These are phyloP conservation scores for Thelaira solivaga DNA, from an alignment of 2,888 invertebrate species.

Conservation along the genomic window DNA sequence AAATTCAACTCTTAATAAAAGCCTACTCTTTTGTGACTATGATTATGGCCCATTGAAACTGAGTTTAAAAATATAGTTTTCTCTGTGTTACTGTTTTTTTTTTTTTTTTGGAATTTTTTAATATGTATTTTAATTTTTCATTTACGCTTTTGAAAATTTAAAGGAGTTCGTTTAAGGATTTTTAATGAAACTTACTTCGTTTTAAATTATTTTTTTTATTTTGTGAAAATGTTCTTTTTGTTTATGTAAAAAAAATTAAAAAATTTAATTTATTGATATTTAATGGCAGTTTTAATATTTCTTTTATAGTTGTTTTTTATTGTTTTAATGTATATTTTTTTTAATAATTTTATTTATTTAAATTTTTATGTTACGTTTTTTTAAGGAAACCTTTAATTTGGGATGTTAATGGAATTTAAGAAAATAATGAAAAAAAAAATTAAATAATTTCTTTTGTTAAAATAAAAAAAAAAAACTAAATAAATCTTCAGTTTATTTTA, in stretches of 20 bases:
- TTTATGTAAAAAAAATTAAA: slow-evolving; percentile 24
- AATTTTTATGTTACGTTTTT: slow-evolving; percentile 14
- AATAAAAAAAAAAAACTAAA: background rate
- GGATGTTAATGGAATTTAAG: too few relatives aligned
- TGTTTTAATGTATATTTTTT: slow-evolving; percentile 11
- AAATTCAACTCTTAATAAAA: too few relatives aligned
- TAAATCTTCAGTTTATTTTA: too few relatives aligned
- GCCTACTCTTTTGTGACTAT: too few relatives aligned
- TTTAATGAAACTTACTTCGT: slow-evolving; percentile 13
- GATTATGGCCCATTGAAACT: too few relatives aligned
- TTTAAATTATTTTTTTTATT: slow-evolving; percentile 21
- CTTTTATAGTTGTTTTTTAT: slow-evolving; percentile 9
- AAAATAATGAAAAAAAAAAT: background rate
- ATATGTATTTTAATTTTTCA: background rate
- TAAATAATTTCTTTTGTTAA: background rate
- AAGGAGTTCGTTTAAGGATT: background rate
- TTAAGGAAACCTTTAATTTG: slow-evolving; percentile 37
- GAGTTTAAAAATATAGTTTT: too few relatives aligned
- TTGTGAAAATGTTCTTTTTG: background rate
- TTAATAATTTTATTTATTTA: slow-evolving; percentile 6
- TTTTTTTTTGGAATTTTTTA: background rate
- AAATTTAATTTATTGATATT: slow-evolving; percentile 52
- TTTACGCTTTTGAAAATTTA: background rate
- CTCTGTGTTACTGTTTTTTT: background rate
- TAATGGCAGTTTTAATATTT: slow-evolving; percentile 53